phyloP scores from a whole-genome alignment of 2,797 vertebrate genomes.

The Premnoplex brunnescens region DNA sequence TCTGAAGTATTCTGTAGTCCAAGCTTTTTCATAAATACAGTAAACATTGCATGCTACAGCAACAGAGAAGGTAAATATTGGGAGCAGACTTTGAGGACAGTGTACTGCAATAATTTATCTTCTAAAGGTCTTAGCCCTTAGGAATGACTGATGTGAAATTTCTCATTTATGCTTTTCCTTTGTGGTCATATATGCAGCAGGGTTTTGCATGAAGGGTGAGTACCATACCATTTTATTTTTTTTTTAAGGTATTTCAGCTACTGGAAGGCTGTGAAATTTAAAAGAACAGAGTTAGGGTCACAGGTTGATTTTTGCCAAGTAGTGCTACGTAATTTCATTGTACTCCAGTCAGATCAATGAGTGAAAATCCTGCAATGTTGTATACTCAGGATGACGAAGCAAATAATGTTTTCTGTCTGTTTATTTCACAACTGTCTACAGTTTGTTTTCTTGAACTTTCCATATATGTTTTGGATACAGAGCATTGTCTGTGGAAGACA shows the following conservation, averaged over 20 bases:
- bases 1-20: background rate
- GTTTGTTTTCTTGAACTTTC: background rate
- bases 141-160: background rate
- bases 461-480: background rate
- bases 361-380: background rate
- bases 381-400: background rate
- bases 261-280: background rate
- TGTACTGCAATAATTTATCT: background rate
- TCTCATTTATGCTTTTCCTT: background rate
- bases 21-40: background rate
- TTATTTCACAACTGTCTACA: slow-evolving; percentile 1
- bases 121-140: background rate
- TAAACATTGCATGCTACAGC: background rate
- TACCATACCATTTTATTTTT: background rate
- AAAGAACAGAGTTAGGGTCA: background rate
- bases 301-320: background rate
- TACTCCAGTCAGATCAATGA: background rate
- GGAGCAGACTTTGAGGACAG: background rate
- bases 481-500: background rate
- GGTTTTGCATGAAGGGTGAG: background rate
- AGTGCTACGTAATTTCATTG: background rate
- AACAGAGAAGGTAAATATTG: background rate
- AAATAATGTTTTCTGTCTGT: background rate
- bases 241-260: background rate
- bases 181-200: background rate